Base-by-base conservation (phyloP, 2,888 invertebrate species). In the Tridacna gigas region DNA sequence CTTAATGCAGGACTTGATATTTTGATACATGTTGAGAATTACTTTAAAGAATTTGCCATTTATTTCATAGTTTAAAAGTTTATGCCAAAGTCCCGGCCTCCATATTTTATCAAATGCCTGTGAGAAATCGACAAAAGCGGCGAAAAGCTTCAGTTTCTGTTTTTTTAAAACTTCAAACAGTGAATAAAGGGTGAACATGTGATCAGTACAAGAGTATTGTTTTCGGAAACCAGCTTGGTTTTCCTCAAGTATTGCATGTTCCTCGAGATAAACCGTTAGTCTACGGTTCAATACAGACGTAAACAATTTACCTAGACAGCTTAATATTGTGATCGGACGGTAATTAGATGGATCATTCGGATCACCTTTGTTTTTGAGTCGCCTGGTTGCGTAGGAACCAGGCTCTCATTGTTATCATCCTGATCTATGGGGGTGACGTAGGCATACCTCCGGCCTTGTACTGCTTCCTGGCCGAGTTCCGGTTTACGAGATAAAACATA, bases 341-440 rank as follows among this genome's bases (percentile, higher is more conserved):
- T 37, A 37, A 37, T 37, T 37, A 37, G 37, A 37, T 37, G 37
- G 37, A 37, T 22, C 22, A n/a, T 20, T 63, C 12, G 63, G 63
- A 25, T 22, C 25, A n/a, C 63, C 63, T 63, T 63, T 63, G 25
- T 63, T 63, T 63, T 63, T n/a, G n/a, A n/a, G n/a, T n/a, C n/a
- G n/a, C n/a, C n/a, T n/a, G n/a, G n/a, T n/a, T n/a, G n/a, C n/a
- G n/a, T n/a, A n/a, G n/a, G n/a, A n/a, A n/a, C n/a, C n/a, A n/a
- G n/a, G n/a, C n/a, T n/a, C n/a, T n/a, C n/a, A n/a, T n/a, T n/a
- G n/a, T n/a, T n/a, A n/a, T n/a, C n/a, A n/a, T n/a, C n/a, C n/a
- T n/a, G n/a, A n/a, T n/a, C n/a, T n/a, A n/a, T n/a, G n/a, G n/a
- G n/a, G n/a, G n/a, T n/a, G n/a, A n/a, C n/a, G n/a, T n/a, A n/a